Percentiles rank a stretch among this genome's conserved stretches.
Evolutionary conservation across 2,797 vertebrate species (phyloP).

Genomic region (Micropoecilia bifurca): DNA sequence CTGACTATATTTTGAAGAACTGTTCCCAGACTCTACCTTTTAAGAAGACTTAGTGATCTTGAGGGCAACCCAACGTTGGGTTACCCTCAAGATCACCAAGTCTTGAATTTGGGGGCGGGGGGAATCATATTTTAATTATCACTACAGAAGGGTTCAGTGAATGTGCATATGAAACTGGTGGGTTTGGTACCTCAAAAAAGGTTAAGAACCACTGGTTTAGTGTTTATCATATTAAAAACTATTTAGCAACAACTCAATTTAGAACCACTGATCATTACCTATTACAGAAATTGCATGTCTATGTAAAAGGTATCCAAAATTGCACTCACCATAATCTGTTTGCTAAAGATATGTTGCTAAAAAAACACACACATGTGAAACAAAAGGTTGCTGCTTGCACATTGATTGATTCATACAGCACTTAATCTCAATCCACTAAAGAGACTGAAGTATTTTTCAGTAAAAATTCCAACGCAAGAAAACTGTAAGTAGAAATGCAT

Average conservation of each 20-base stretch:
- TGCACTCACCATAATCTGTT: neutral
- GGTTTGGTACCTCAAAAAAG: no score
- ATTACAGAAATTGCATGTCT: neutral
- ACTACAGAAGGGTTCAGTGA: no score
- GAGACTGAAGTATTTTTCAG: neutral
- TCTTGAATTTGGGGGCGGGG: no score
- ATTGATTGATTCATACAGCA: neutral
- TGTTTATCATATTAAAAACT: neutral
- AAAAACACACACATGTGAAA: neutral
- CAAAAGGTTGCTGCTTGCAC: neutral
- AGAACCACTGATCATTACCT: neutral
- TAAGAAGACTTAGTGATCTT: no score
- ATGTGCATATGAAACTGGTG: no score
- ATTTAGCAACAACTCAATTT: neutral
- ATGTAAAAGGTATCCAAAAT: neutral
- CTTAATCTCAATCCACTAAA: neutral
- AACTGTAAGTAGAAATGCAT: neutral
- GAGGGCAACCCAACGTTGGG: no score
- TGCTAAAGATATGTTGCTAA: no score
- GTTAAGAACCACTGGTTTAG: no score
- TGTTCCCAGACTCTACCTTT: no score
- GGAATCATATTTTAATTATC: no score
- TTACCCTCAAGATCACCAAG: no score
- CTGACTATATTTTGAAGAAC: no score
- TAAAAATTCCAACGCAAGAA: neutral